Evolutionary conservation across 2,113 vertebrate species (phyloP).

Genomic region (Elaphurus davidianus): DNA sequence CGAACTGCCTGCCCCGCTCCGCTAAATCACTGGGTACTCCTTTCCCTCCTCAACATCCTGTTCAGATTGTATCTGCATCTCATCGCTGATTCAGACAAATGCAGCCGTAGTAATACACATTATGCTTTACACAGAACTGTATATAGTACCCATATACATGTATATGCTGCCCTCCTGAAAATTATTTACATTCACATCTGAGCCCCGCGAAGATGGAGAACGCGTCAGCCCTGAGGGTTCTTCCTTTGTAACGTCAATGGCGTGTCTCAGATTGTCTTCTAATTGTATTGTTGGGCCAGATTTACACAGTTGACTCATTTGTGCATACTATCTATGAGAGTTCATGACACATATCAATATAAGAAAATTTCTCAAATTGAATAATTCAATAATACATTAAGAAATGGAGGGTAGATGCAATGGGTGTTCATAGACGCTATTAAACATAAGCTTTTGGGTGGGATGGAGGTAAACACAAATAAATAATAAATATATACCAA

Average conservation of each 20-base stretch:
- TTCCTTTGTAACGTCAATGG: neutral
- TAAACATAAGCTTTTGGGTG: neutral
- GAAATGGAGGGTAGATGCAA: neutral
- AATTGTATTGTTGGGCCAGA: neutral
- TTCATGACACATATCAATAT: neutral
- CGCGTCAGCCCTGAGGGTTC: neutral
- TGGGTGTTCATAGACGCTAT: neutral
- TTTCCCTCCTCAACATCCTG: neutral
- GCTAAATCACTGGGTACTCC: rapidly evolving
- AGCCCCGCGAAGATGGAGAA: neutral
- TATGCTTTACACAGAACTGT: neutral
- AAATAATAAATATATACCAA: neutral
- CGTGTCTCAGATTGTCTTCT: neutral
- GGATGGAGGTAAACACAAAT: neutral
- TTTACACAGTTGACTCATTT: neutral
- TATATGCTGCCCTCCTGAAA: neutral
- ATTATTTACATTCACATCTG: neutral
- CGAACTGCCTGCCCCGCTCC: rapidly evolving
- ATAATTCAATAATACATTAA: neutral
- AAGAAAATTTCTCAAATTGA: neutral
- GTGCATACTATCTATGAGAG: neutral
- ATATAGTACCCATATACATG: neutral
- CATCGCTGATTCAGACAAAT: neutral
- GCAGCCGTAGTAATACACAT: neutral
- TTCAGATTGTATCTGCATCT: neutral